phyloP scores from a whole-genome alignment of 2,113 vertebrate genomes.

The Budorcas taxicolor region DNA sequence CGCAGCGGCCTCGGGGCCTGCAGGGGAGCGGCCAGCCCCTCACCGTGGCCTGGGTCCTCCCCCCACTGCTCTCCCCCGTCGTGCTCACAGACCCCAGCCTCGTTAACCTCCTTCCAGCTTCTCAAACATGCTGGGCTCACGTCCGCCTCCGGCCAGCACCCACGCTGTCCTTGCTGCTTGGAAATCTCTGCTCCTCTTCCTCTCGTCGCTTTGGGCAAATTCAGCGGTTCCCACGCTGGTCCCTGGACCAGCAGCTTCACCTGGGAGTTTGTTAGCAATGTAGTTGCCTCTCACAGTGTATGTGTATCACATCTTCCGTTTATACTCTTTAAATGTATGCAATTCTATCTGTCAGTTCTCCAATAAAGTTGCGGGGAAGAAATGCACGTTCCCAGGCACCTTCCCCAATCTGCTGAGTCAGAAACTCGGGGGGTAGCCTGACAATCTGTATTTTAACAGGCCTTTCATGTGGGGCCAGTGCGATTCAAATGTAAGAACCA shows the following conservation, averaged over 20 bases:
- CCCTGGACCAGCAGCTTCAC: neutral
- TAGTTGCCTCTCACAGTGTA: neutral
- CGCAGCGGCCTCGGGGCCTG: neutral
- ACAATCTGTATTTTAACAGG: neutral
- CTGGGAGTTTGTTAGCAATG: neutral
- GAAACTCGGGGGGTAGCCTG: neutral
- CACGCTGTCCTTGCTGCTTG: neutral
- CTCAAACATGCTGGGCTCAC: fast-evolving
- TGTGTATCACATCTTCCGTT: neutral
- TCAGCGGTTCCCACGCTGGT: neutral
- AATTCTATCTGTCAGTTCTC: neutral
- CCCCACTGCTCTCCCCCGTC: fast-evolving
- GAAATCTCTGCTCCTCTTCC: neutral
- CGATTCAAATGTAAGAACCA: neutral
- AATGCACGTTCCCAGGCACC: neutral
- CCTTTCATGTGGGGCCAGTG: neutral
- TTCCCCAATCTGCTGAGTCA: neutral
- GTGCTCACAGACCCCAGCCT: neutral
- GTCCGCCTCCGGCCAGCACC: fast-evolving
- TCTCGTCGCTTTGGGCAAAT: neutral
- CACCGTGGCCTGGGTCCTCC: fast-evolving
- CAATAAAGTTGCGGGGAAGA: fast-evolving
- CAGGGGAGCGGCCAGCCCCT: neutral
- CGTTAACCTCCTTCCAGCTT: neutral
- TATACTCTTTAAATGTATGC: neutral